Evolutionary conservation across 2,797 vertebrate genomes (phyloP).

Genomic region (Semaprochilodus insignis): DNA sequence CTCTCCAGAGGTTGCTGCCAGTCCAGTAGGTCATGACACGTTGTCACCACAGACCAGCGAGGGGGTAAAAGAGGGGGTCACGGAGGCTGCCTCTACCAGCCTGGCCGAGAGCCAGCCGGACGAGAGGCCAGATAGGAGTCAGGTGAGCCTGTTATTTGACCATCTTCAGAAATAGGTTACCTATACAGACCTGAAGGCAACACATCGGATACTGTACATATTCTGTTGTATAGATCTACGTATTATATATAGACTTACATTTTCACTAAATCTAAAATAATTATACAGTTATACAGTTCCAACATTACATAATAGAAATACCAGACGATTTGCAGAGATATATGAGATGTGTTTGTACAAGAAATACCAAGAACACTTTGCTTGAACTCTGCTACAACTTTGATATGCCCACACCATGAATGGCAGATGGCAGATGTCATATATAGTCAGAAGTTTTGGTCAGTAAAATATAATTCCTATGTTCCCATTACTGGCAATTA

Average conservation of each 20-base stretch:
- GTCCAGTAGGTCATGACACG: slow-evolving; percentile 61
- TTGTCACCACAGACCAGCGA: slow-evolving; percentile 72
- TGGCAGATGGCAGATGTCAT: too few relatives aligned
- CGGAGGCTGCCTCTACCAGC: slow-evolving; percentile 65
- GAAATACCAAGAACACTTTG: not conserved
- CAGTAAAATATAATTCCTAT: too few relatives aligned
- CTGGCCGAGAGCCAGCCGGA: slow-evolving; percentile 34
- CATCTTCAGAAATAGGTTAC: slow-evolving; percentile 50
- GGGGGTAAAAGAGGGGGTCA: slow-evolving; percentile 62
- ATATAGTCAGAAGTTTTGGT: too few relatives aligned
- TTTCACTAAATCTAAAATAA: not conserved
- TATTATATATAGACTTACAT: too few relatives aligned
- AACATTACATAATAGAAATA: not conserved
- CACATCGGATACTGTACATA: slow-evolving; percentile 42
- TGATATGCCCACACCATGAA: too few relatives aligned
- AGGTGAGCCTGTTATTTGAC: slow-evolving; percentile 66
- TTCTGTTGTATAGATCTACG: not conserved
- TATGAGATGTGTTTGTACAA: not conserved
- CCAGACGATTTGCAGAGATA: not conserved
- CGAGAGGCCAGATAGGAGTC: slow-evolving; percentile 58
- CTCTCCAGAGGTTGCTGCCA: slow-evolving; percentile 65
- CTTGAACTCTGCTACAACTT: too few relatives aligned
- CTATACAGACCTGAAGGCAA: slow-evolving; percentile 42
- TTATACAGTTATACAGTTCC: not conserved
- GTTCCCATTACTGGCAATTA: too few relatives aligned